Evolutionary conservation across 2,113 vertebrate species (phyloP).

Genomic region (Ciconia maguari): DNA sequence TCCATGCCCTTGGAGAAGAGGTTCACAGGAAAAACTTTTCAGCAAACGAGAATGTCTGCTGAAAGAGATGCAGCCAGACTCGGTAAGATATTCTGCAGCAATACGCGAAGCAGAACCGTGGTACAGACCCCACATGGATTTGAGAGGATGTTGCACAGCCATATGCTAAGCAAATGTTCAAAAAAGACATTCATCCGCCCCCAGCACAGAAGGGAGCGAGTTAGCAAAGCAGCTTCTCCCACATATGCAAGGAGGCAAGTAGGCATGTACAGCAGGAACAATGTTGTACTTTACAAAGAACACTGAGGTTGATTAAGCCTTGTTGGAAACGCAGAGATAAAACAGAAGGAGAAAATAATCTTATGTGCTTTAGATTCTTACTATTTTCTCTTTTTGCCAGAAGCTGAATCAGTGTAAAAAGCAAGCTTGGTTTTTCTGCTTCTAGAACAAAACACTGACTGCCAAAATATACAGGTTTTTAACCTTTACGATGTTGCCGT

Average conservation of each 20-base stretch:
- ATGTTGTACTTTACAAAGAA: neutral
- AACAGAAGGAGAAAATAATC: constrained; percentile 37
- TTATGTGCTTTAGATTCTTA: neutral
- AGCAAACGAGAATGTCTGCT: fast-evolving
- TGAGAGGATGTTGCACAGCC: neutral
- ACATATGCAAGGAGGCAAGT: neutral
- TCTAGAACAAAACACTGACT: neutral
- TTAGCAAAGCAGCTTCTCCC: neutral
- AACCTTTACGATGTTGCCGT: neutral
- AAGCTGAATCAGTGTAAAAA: constrained; percentile 11
- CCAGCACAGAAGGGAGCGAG: neutral
- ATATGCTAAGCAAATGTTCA: neutral
- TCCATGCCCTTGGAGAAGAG: neutral
- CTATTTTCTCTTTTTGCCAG: neutral
- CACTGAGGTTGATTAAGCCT: neutral
- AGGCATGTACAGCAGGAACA: neutral
- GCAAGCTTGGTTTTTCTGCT: neutral
- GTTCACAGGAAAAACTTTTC: neutral
- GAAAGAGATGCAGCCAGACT: neutral
- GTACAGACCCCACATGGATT: neutral
- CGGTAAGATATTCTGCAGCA: neutral
- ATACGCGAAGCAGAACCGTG: fast-evolving
- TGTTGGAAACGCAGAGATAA: neutral
- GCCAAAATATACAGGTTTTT: neutral
- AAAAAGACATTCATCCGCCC: neutral